Evolutionary conservation across 2,797 vertebrate genomes (phyloP).

Genomic region (Hippoglossus hippoglossus): DNA sequence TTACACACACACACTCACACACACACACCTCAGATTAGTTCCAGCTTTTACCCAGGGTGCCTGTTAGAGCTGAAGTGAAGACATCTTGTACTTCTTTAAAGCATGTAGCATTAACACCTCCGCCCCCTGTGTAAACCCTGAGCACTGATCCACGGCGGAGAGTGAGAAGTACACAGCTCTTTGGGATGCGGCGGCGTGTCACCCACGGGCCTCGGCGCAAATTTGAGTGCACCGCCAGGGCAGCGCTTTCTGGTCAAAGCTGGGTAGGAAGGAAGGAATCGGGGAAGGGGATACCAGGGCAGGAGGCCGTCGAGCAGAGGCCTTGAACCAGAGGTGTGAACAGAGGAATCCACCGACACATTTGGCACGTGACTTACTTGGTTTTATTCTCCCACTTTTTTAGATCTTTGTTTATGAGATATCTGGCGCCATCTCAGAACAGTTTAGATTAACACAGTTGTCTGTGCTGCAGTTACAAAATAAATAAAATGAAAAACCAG

Average conservation of each 20-base stretch:
- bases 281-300: conserved; percentile 49
- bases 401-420: neutral
- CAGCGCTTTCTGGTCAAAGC: conserved; percentile 61
- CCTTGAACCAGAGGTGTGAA: conserved; percentile 72
- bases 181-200: conserved; percentile 63
- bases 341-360: conserved; percentile 54
- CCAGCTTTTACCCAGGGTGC: conserved; percentile 82
- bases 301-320: conserved; percentile 36
- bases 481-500: neutral
- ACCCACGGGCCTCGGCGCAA: conserved; percentile 44
- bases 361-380: conserved; percentile 23
- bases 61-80: conserved; percentile 80
- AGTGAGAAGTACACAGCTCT: conserved; percentile 63
- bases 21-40: conserved; percentile 76
- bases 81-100: conserved; percentile 85
- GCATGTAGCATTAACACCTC: conserved; percentile 85
- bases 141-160: conserved; percentile 78
- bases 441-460: neutral
- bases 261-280: conserved; percentile 63
- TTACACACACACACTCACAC: conserved; percentile 30
- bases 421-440: neutral
- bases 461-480: neutral
- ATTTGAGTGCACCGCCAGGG: conserved; percentile 46
- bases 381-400: neutral
- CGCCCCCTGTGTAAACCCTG: conserved; percentile 80